Conservation (phyloP, 2,113 vertebrate species). For the Caloenas nicobarica region DNA sequence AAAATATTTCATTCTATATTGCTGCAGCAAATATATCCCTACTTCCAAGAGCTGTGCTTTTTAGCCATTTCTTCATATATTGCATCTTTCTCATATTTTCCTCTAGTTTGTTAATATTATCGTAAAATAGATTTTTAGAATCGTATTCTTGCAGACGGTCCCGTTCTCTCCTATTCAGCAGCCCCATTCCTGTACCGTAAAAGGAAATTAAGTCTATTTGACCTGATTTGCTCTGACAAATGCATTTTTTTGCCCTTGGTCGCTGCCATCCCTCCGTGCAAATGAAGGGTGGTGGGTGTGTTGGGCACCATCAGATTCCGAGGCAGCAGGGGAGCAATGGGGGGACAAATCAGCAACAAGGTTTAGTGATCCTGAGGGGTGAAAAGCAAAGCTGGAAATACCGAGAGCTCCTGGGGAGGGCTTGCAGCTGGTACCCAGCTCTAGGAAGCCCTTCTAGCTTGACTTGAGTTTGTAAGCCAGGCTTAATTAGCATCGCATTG, state of each 20-base stretch:
- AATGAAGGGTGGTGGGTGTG: accelerated
- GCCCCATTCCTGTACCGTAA: neutral
- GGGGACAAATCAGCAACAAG: no score
- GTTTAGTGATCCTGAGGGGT: neutral
- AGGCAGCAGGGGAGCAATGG: neutral
- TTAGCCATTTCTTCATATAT: neutral
- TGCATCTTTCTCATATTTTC: neutral
- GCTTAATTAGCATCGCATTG: neutral
- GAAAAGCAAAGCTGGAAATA: neutral
- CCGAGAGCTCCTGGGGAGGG: neutral
- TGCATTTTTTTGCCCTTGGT: neutral
- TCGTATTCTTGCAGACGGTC: neutral
- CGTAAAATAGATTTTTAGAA: neutral
- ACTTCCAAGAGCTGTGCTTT: neutral
- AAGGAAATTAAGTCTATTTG: neutral
- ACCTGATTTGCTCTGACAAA: neutral
- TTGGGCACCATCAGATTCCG: neutral
- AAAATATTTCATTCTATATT: neutral
- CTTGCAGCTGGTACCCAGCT: no score
- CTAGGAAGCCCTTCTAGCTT: neutral
- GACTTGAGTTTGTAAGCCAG: neutral
- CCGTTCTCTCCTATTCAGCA: neutral
- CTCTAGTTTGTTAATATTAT: neutral
- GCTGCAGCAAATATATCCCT: neutral
- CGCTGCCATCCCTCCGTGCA: neutral